phyloP scores from a whole-genome alignment of 2,113 vertebrate genomes.

The Donacobius atricapilla region DNA sequence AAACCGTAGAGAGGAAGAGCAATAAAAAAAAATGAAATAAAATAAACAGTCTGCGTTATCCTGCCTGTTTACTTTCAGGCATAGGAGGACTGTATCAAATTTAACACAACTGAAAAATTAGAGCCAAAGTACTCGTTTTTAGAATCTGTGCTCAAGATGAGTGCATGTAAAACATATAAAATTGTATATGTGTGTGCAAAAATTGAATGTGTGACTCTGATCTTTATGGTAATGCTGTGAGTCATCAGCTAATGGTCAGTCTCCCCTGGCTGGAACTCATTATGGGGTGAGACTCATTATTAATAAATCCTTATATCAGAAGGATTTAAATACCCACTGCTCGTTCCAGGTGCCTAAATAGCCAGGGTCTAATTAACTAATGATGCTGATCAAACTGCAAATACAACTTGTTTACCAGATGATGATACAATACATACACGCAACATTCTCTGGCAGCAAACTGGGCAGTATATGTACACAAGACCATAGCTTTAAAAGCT shows the following conservation, averaged over 20 bases:
- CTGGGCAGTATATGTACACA: neutral
- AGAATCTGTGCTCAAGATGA: neutral
- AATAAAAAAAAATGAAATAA: conserved; percentile 10
- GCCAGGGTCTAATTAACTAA: conserved; percentile 61
- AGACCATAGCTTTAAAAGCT: neutral
- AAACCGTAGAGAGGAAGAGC: conserved; percentile 17
- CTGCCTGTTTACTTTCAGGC: conserved; percentile 16
- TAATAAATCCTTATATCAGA: conserved; percentile 67
- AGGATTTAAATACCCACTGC: conserved; percentile 48
- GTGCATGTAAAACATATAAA: neutral
- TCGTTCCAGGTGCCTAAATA: conserved; percentile 58
- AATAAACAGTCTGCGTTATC: conserved; percentile 15
- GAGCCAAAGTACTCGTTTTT: conserved; percentile 15
- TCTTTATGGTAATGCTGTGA: conserved; percentile 27
- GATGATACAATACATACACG: neutral
- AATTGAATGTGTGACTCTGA: neutral
- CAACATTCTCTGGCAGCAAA: neutral
- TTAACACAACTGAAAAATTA: neutral
- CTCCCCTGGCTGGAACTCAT: conserved; percentile 9
- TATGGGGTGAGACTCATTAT: conserved; percentile 45
- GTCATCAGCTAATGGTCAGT: conserved; percentile 43
- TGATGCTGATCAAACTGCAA: conserved; percentile 28
- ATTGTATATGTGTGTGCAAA: neutral
- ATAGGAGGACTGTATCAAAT: neutral
- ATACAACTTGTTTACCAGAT: neutral